A percentile compares a stretch with the other conserved stretches of the same genome.
phyloP scores from a whole-genome alignment of 2,113 vertebrate genomes.

The Alectura lathami region DNA sequence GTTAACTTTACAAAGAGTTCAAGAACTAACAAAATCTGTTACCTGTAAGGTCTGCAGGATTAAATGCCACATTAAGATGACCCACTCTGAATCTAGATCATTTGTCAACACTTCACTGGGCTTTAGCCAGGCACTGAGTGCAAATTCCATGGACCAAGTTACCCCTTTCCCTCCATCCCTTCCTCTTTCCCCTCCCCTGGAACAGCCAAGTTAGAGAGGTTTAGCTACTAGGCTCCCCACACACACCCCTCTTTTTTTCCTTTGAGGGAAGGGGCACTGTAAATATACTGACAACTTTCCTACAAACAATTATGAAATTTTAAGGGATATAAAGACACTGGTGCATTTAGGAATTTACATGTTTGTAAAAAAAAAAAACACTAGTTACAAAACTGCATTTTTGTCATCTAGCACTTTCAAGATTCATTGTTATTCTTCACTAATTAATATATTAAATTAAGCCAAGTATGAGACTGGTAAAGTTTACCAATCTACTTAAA shows the following conservation, averaged over 20 bases:
- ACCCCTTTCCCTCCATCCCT: neutral
- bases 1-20: constrained; percentile 1
- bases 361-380: constrained; percentile 61
- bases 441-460: constrained; percentile 84
- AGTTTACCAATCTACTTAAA: constrained; percentile 75
- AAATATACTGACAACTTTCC: constrained; percentile 31
- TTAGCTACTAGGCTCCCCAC: constrained; percentile 33
- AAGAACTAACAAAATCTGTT: constrained; percentile 1
- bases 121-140: constrained; percentile 54
- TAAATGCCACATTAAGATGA: constrained; percentile 32
- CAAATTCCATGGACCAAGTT: constrained; percentile 26
- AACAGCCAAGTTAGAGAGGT: constrained; percentile 55
- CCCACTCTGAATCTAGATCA: constrained; percentile 25
- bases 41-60: neutral
- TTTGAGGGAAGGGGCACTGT: constrained; percentile 34
- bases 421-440: constrained; percentile 73
- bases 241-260: neutral
- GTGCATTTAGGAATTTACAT: constrained; percentile 71
- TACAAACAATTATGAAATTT: constrained; percentile 66
- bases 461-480: constrained; percentile 76
- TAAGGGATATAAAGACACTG: constrained; percentile 69
- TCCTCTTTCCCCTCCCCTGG: constrained; percentile 2
- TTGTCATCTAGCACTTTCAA: constrained; percentile 70
- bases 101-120: constrained; percentile 53
- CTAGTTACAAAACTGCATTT: constrained; percentile 76